Evolutionary conservation across 2,888 invertebrate genomes (phyloP).

Genomic region (Buathra laborator): DNA sequence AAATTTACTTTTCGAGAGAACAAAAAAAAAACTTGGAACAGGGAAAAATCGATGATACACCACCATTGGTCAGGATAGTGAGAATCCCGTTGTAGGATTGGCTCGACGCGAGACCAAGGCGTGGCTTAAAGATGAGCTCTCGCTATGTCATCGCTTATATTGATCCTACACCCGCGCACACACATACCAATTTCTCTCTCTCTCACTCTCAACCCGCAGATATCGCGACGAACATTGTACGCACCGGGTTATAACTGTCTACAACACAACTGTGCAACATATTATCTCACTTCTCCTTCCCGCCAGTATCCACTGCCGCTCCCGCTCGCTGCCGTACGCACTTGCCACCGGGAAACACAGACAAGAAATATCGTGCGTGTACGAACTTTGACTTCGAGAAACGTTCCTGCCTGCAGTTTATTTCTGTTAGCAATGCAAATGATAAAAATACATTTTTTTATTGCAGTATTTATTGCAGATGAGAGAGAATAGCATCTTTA

Average conservation of each 20-base stretch:
- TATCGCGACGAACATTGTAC: slow-evolving; percentile 28
- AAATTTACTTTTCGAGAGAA: slow-evolving; percentile 82
- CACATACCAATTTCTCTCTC: slow-evolving; percentile 30
- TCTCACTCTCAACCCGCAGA: slow-evolving; percentile 16
- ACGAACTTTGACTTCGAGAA: not conserved
- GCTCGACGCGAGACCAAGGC: slow-evolving; percentile 75
- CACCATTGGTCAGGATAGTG: slow-evolving; percentile 77
- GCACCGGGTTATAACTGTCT: slow-evolving; percentile 43
- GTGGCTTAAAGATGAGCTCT: slow-evolving; percentile 85
- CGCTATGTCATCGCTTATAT: slow-evolving; percentile 85
- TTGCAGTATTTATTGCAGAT: not conserved
- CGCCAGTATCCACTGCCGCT: not conserved
- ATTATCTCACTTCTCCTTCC: slow-evolving; percentile 64
- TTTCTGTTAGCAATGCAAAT: not conserved
- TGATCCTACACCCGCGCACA: slow-evolving; percentile 80
- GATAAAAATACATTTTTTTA: not conserved
- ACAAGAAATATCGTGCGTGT: not conserved
- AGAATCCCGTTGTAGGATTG: slow-evolving; percentile 75
- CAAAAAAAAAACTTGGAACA: slow-evolving; percentile 73
- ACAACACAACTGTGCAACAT: slow-evolving; percentile 64
- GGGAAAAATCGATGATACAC: slow-evolving; percentile 82
- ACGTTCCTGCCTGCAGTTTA: not conserved
- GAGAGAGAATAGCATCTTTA: not conserved
- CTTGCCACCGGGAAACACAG: slow-evolving; percentile 3
- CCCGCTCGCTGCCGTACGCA: slow-evolving; percentile 20